Evolutionary conservation across 1,140 invertebrate genomes (phyloP).

Genomic region (Anagrus nilaparvatae): DNA sequence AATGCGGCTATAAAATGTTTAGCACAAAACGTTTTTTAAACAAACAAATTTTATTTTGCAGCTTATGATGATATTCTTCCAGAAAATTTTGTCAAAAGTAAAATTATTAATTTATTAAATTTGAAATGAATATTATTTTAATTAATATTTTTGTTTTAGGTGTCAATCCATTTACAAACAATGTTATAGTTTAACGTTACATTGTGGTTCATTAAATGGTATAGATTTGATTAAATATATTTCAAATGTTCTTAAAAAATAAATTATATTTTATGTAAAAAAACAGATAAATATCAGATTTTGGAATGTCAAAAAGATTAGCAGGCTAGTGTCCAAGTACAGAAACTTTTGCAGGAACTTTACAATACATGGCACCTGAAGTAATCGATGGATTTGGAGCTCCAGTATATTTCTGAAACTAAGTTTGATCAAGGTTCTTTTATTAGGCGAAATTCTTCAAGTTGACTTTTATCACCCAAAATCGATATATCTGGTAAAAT

Average conservation of each 20-base stretch:
- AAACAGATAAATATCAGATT: slow-evolving; percentile 20
- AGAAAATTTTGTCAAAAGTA: no score
- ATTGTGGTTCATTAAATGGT: slow-evolving; percentile 22
- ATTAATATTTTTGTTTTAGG: slow-evolving; percentile 9
- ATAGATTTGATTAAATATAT: slow-evolving; percentile 26
- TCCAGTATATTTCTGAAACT: no score
- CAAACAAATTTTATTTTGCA: no score
- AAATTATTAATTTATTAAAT: no score
- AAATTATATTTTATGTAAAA: slow-evolving; percentile 95
- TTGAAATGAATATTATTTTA: no score
- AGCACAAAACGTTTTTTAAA: no score
- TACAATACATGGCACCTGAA: slow-evolving; percentile 99
- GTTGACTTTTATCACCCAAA: no score
- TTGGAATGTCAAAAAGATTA: slow-evolving; percentile 91
- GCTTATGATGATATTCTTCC: no score
- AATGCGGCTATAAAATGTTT: slow-evolving; percentile 37
- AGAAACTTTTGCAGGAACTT: slow-evolving; percentile 86
- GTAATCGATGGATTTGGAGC: slow-evolving; percentile 98
- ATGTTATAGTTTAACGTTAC: slow-evolving; percentile 30
- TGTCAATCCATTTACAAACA: slow-evolving; percentile 36
- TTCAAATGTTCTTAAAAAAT: slow-evolving; percentile 33
- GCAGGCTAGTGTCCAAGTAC: slow-evolving; percentile 88
- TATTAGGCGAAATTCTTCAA: no score
- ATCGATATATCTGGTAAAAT: no score
- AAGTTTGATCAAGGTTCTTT: no score